Percentiles rank a stretch among this genome's conserved stretches.
phyloP scores from a whole-genome alignment of 2,113 vertebrate genomes.

The Macroglossus sobrinus region DNA sequence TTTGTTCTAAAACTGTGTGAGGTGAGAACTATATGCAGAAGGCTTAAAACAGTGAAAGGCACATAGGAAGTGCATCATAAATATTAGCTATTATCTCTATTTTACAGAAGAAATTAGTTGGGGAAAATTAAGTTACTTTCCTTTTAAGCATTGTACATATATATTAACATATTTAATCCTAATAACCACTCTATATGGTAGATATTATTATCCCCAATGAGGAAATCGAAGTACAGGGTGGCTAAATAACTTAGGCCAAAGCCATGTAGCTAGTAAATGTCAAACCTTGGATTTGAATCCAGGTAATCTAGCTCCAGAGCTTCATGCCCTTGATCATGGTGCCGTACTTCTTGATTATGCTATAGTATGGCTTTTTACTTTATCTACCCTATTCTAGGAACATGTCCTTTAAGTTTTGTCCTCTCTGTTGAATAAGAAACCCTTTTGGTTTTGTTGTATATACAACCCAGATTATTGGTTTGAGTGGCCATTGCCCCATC shows the following conservation, averaged over 20 bases:
- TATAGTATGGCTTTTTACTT: not conserved
- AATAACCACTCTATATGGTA: not conserved
- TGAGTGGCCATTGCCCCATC: not conserved
- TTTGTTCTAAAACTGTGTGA: not conserved
- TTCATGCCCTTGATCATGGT: not conserved
- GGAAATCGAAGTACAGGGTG: not conserved
- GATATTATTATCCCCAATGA: not conserved
- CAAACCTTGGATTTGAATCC: not conserved
- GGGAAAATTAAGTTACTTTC: not conserved
- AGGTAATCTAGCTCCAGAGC: not conserved
- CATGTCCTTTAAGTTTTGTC: not conserved
- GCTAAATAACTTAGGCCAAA: not conserved
- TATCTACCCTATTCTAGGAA: not conserved
- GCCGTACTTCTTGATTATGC: not conserved
- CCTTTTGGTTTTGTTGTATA: not conserved
- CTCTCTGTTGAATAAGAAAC: not conserved
- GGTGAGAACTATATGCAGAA: not conserved
- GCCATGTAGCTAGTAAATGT: not conserved
- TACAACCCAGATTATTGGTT: not conserved
- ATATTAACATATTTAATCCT: not conserved
- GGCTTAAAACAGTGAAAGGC: not conserved
- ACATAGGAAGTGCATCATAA: not conserved
- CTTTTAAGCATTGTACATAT: not conserved
- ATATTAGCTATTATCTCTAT: not conserved
- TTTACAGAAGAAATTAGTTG: not conserved